Percentiles rank a stretch among this genome's conserved stretches.
phyloP scores from a whole-genome alignment of 2,888 invertebrate species.

The Thalpophila matura region DNA sequence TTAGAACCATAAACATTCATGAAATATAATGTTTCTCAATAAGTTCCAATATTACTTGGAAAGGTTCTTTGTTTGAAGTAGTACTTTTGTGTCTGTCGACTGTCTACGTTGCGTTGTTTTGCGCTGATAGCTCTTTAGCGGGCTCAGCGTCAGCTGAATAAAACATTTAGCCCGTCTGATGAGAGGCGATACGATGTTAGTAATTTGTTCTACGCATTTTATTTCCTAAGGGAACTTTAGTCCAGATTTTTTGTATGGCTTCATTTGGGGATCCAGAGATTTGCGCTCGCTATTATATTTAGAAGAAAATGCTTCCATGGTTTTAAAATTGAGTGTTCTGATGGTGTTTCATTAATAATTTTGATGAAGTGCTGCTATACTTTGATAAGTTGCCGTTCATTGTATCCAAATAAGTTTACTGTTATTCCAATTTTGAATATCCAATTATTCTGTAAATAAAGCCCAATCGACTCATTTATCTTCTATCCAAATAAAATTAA shows the following conservation, averaged over 20 bases:
- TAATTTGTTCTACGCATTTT: slow-evolving; percentile 55
- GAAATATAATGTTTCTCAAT: not conserved
- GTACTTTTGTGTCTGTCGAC: slow-evolving; percentile 16
- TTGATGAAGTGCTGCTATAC: not conserved
- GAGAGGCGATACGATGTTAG: slow-evolving; percentile 44
- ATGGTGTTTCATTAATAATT: slow-evolving; percentile 7
- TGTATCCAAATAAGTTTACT: not conserved
- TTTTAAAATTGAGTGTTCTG: not conserved
- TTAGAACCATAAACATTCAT: not conserved
- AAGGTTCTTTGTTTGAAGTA: not conserved
- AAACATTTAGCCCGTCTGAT: slow-evolving; percentile 59
- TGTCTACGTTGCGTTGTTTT: slow-evolving; percentile 10
- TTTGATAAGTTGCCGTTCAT: not conserved
- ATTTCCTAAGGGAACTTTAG: slow-evolving; percentile 47
- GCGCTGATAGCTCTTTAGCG: slow-evolving; percentile 45
- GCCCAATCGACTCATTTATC: not conserved
- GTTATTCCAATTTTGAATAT: too few relatives aligned
- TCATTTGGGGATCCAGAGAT: slow-evolving; percentile 19
- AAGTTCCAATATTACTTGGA: not conserved
- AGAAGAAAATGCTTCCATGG: not conserved
- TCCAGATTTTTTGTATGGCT: slow-evolving; percentile 23
- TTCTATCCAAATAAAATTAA: not conserved
- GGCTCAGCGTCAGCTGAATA: slow-evolving; percentile 51
- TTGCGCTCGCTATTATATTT: too few relatives aligned
- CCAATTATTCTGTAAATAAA: not conserved